Conservation (phyloP, 2,797 vertebrate species). For the Melanotaenia parkinsoni region DNA sequence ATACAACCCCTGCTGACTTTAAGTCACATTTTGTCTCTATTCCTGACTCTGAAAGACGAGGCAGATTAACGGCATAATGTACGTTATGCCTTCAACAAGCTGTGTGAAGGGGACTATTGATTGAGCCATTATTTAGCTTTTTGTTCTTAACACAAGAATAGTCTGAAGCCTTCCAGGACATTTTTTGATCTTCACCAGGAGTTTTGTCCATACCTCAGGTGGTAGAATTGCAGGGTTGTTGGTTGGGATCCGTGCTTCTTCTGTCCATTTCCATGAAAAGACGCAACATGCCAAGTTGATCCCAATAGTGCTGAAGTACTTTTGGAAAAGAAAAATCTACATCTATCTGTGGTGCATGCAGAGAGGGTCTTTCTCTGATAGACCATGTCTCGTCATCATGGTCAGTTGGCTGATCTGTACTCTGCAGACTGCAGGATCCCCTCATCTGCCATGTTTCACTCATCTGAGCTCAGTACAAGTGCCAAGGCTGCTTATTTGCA, state of each 20-base stretch:
- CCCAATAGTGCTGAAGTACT: not conserved
- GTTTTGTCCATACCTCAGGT: not conserved
- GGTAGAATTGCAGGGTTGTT: not conserved
- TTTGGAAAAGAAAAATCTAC: not conserved
- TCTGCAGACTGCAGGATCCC: slow-evolving; percentile 47
- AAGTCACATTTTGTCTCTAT: not conserved
- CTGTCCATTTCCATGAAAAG: not conserved
- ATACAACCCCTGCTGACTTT: not conserved
- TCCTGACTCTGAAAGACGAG: not conserved
- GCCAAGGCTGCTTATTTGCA: slow-evolving; percentile 10
- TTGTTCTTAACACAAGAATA: not conserved
- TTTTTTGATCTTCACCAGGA: not conserved
- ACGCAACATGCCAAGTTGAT: not conserved
- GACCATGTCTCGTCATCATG: slow-evolving; percentile 16
- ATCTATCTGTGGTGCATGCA: not conserved
- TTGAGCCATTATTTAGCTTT: not conserved
- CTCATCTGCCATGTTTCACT: slow-evolving; percentile 43
- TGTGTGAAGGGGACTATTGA: not conserved
- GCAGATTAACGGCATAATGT: not conserved
- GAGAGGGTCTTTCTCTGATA: slow-evolving; percentile 8
- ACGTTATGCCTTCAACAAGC: not conserved
- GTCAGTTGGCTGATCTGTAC: slow-evolving; percentile 38
- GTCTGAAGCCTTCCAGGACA: not conserved
- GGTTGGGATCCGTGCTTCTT: not conserved
- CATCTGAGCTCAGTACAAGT: slow-evolving; percentile 38